Evolutionary conservation across 1,140 invertebrate genomes (phyloP).

Genomic region (Zaprionus tsacasi): DNA sequence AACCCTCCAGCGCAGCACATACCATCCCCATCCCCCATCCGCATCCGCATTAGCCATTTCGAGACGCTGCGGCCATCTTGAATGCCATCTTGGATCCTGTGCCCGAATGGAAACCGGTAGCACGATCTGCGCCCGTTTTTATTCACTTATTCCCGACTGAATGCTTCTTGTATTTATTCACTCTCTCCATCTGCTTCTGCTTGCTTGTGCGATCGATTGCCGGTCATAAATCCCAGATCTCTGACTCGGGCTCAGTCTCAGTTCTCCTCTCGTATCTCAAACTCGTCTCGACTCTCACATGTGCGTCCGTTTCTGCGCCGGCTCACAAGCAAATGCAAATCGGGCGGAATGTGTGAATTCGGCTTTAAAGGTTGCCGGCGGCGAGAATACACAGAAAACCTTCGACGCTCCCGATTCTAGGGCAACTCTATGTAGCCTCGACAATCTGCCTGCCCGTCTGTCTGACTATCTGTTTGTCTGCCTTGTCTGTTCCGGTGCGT

Average conservation of each 20-base stretch:
- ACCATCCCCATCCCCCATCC: constrained; percentile 14
- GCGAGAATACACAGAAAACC: constrained; percentile 44
- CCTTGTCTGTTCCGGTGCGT: constrained; percentile 62
- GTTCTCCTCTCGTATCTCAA: background rate
- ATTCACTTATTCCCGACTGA: constrained; percentile 2
- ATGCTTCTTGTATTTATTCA: background rate
- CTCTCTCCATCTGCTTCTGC: constrained; percentile 4
- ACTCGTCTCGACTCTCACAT: constrained; percentile 4
- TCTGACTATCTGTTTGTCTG: constrained; percentile 43
- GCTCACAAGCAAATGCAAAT: constrained; percentile 78
- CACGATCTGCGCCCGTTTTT: constrained; percentile 13
- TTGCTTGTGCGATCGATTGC: constrained; percentile 21
- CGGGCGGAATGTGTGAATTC: constrained; percentile 75
- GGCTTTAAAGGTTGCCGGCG: constrained; percentile 48
- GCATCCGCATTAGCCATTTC: constrained; percentile 35
- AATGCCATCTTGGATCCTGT: constrained; percentile 46
- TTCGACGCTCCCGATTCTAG: constrained; percentile 50
- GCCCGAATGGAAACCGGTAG: constrained; percentile 33
- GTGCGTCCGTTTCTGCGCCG: too few relatives aligned
- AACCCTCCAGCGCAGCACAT: background rate
- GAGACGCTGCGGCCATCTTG: constrained; percentile 56
- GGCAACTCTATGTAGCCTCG: constrained; percentile 21
- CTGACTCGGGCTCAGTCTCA: background rate
- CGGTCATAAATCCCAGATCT: constrained; percentile 55
- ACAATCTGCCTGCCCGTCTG: constrained; percentile 5